Percentiles rank a stretch among this genome's conserved stretches.
Conservation (phyloP, 2,888 invertebrate genomes). For the Aleiodes alternator region DNA sequence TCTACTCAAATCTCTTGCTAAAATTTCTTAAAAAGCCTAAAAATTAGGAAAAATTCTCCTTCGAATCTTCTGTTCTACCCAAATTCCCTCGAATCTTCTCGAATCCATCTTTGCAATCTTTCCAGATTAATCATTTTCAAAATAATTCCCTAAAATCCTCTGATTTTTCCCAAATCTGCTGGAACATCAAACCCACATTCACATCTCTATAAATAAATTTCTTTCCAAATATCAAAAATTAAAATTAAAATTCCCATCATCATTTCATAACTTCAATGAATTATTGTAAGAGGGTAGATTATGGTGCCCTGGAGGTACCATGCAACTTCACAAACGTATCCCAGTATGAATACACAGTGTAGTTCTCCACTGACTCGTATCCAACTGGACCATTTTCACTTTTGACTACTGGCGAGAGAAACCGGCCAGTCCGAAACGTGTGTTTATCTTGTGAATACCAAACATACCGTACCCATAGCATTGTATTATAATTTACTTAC, state of each 20-base stretch:
- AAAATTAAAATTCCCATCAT: background rate
- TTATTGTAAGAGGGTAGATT: slow-evolving; percentile 26
- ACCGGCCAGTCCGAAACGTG: slow-evolving; percentile 27
- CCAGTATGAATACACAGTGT: background rate
- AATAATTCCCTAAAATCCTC: too few species aligned
- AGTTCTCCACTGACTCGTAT: slow-evolving; percentile 3
- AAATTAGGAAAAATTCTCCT: too few species aligned
- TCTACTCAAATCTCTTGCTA: too few species aligned
- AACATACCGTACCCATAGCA: slow-evolving; percentile 66
- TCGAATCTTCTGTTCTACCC: too few species aligned
- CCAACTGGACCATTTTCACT: slow-evolving; percentile 11
- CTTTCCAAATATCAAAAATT: too few species aligned
- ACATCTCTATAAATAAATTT: too few species aligned
- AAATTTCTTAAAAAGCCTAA: too few species aligned
- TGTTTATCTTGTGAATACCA: slow-evolving; percentile 75
- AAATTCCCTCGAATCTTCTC: too few species aligned
- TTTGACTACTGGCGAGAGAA: background rate
- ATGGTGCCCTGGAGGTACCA: slow-evolving; percentile 7
- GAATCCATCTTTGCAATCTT: too few species aligned
- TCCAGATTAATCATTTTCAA: too few species aligned
- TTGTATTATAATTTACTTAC: slow-evolving; percentile 76
- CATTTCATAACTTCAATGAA: background rate
- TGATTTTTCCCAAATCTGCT: too few species aligned
- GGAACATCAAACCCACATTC: too few species aligned
- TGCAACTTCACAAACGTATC: slow-evolving; percentile 21